Conservation (phyloP, 2,797 vertebrate species). For the Myotis pilosus region DNA sequence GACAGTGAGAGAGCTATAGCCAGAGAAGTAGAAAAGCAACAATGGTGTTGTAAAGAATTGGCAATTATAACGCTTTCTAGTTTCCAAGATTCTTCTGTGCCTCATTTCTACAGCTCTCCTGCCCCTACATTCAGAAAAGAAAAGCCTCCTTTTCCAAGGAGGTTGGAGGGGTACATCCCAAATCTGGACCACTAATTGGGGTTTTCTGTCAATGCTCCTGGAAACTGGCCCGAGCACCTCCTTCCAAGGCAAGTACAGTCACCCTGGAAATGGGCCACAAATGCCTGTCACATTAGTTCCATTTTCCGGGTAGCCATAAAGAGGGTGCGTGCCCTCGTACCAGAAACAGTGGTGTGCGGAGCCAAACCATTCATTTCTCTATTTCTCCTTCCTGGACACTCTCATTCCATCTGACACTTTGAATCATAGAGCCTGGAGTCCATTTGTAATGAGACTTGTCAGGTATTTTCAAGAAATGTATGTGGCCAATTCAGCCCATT, state of each 20-base stretch:
- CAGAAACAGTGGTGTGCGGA: conserved; percentile 55
- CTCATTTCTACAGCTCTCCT: conserved; percentile 63
- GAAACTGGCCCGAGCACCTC: conserved; percentile 70
- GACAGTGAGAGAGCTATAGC: background rate
- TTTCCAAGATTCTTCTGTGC: conserved; percentile 39
- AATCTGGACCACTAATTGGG: conserved; percentile 37
- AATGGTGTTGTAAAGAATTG: background rate
- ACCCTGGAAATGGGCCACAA: conserved; percentile 74
- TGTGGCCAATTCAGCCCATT: background rate
- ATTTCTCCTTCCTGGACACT: background rate
- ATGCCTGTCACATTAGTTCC: conserved; percentile 58
- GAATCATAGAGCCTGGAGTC: background rate
- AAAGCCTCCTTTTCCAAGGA: background rate
- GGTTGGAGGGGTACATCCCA: conserved; percentile 60
- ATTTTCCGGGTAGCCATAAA: conserved; percentile 74
- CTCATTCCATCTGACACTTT: conserved; percentile 4
- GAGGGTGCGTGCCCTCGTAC: conserved; percentile 47
- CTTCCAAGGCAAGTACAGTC: conserved; percentile 66
- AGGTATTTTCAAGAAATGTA: conserved; percentile 52
- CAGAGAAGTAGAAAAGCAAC: background rate
- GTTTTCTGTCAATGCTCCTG: conserved; percentile 70
- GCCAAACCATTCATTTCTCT: conserved; percentile 67
- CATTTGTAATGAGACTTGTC: background rate
- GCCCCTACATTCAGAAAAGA: conserved; percentile 27
- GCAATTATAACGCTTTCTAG: background rate